Base-by-base conservation (phyloP, 2,113 vertebrate genomes). In the Haemorhous mexicanus region DNA sequence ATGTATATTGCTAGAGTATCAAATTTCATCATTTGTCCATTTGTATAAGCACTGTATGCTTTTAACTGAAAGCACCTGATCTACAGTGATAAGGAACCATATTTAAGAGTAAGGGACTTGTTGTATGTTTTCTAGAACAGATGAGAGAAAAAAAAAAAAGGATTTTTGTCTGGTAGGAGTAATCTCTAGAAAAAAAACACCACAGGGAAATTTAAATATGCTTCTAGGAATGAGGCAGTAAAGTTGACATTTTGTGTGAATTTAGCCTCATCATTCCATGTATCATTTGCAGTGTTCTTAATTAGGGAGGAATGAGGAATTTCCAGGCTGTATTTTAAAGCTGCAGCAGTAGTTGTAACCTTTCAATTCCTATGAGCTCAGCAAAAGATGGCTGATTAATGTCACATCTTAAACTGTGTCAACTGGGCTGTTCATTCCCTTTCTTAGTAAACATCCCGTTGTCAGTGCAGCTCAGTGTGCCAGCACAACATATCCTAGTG, bases 331-430 rank as follows among this genome's bases (percentile, higher is more conserved):
- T 59, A 17, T 47, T 87, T 87, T 87, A 43, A 81, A 90, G n/a
- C 78, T 88, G 44, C 13, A 3, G 62, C n/a, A 68, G 30, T 58
- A 47, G 53, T 62, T 94, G 83, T 95, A 96, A 97, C 95, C 96
- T 97, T 97, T 93, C 83, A 24, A 47, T 93, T 96, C 52, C 75
- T 94, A 53, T 84, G 59, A 89, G 73, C 86, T 96, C 95, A 96
- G 96, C 93, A 96, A 88, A 96, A 96, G 75, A 72, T 83, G 44
- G 59, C 80, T 94, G 91, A 93, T 96, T 86, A 95, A 91, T 96
- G 77, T 87, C 91, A 84, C 53, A 37, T 84, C 83, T 94, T 89
- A 85, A 92, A 94, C 47, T 78, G 22, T 94, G 63, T 88, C 87
- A 94, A 27, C 74, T 89, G 66, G 61, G 43, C 63, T 90, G 27